Base-by-base conservation (phyloP, 2,797 vertebrate species). In the Geotria australis region DNA sequence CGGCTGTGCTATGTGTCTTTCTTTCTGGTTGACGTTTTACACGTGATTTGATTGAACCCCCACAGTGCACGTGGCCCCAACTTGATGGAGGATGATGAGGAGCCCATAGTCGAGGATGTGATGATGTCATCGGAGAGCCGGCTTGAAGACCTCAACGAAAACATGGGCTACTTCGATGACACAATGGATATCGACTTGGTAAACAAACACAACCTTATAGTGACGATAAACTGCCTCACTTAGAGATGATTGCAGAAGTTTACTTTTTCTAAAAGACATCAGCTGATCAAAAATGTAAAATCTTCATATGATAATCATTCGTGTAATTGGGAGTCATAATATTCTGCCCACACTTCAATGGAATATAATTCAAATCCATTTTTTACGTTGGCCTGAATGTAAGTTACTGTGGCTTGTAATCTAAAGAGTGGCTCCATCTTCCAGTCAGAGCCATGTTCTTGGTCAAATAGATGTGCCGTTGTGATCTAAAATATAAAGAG, bases 171-270 rank as follows among this genome's bases (percentile, higher is more conserved):
- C 60, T 53, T 53, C 9, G 49, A 53, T 53, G 91, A 98, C 69
- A 98, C 91, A 66, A 95, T 98, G 85, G 91, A 96, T 70, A 98
- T 98, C 71, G 91, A 98, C 71, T 74, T 98, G 84, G 91, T 96
- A 77, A 83, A 77, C 63, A 61, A 68, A 9, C 48, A n/a, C 2
- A 56, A 38, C 24, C 24, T 5, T 38, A 38, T 61, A 48, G 59
- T 58, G 10, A 61, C 46, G 59, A 6, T 60, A 57, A 56, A 24
- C 24, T 38, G 5, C 24, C 24, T 38, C 24, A 10, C 59, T 57
- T 64, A 61, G 48, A 65, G 58, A 62, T 64, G 60, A 7, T 9
- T 46, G 48, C 47, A 15, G 14, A 47, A 48, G 7, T 57, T 48
- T 7, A 24, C 13, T 14, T 38, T 47, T 48, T 47, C 47, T 14